Conservation (phyloP, 1,140 invertebrate species). For the Cyrtorhinus lividipennis region DNA sequence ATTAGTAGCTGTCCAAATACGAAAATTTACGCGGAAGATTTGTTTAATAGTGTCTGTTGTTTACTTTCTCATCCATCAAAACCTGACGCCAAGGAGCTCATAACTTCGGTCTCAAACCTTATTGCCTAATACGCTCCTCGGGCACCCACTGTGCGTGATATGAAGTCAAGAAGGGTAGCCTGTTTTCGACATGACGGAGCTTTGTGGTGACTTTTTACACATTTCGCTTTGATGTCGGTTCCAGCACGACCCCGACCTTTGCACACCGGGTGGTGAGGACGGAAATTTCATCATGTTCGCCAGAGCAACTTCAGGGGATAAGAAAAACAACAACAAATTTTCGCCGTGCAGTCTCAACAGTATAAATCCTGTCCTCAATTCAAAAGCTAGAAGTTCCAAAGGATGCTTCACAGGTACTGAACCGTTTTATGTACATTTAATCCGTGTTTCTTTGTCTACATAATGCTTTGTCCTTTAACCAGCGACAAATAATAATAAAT, state of each 20-base stretch:
- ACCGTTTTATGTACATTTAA: neutral
- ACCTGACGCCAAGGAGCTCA: too few relatives aligned
- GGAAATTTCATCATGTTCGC: conserved; percentile 99
- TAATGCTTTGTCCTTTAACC: too few relatives aligned
- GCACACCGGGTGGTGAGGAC: conserved; percentile 79
- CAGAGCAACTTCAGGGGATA: conserved; percentile 87
- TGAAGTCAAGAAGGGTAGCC: too few relatives aligned
- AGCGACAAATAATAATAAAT: too few relatives aligned
- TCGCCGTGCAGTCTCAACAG: conserved; percentile 60
- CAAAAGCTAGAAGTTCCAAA: conserved; percentile 73
- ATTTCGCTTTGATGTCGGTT: conserved; percentile 3
- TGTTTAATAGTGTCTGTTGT: too few relatives aligned
- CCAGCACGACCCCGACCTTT: conserved; percentile 88
- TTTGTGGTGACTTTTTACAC: neutral
- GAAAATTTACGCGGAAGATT: too few relatives aligned
- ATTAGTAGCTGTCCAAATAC: too few relatives aligned
- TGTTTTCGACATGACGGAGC: neutral
- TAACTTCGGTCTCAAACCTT: too few relatives aligned
- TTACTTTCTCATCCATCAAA: too few relatives aligned
- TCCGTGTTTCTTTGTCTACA: neutral
- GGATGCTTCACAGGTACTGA: conserved; percentile 63
- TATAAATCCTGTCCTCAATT: conserved; percentile 88
- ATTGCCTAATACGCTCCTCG: too few relatives aligned
- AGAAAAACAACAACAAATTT: conserved; percentile 83
- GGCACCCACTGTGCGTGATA: too few relatives aligned